Evolutionary conservation across 2,113 vertebrate species (phyloP).

Genomic region (Silurus asotus): DNA sequence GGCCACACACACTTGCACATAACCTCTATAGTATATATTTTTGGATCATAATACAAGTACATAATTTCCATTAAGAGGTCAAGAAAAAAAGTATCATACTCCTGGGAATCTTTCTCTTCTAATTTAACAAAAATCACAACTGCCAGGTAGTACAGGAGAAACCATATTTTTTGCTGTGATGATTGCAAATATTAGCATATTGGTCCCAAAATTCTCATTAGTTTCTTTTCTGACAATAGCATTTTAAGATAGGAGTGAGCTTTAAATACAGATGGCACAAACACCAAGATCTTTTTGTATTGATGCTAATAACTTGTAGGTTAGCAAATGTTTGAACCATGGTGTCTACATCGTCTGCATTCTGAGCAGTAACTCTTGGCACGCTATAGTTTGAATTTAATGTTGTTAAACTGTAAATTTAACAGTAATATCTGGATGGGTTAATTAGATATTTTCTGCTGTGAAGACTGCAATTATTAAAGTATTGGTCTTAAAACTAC

Average conservation of each 20-base stretch:
- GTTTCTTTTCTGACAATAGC: too few species aligned
- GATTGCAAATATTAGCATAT: conserved; percentile 30
- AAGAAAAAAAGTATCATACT: background rate
- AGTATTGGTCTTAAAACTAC: too few species aligned
- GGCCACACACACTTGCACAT: conserved; percentile 4
- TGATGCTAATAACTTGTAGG: background rate
- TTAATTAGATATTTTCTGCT: too few species aligned
- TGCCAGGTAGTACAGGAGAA: conserved; percentile 4
- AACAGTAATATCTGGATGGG: too few species aligned
- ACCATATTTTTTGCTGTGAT: conserved; percentile 30
- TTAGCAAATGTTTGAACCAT: background rate
- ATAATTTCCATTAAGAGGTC: conserved; percentile 12
- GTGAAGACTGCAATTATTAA: too few species aligned
- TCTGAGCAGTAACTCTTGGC: background rate
- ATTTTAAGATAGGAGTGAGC: background rate
- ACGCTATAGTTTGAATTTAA: background rate
- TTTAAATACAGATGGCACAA: conserved; percentile 14
- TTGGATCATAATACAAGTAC: background rate
- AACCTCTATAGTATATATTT: conserved; percentile 11
- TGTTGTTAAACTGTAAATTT: background rate
- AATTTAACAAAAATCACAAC: conserved; percentile 5
- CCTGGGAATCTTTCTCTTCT: background rate
- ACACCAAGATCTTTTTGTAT: background rate
- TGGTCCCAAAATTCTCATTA: conserved; percentile 4
- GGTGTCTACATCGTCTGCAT: background rate